These are phyloP conservation scores for Apeltes quadracus DNA, from an alignment of 2,113 vertebrate species.

Conservation along the genomic window DNA sequence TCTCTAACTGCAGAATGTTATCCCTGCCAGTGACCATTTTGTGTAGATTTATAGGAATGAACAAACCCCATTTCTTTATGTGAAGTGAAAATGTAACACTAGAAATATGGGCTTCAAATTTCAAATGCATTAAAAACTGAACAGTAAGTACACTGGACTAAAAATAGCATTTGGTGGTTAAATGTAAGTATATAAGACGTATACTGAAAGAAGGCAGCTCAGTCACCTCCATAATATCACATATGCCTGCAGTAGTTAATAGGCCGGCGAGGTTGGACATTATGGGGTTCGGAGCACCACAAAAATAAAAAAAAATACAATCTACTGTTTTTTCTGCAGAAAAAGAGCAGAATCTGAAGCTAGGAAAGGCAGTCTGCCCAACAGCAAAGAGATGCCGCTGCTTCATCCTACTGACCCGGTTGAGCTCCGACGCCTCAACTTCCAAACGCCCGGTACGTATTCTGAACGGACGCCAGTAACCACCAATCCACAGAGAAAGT, in stretches of 20 bases:
- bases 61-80: background rate
- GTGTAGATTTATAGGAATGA: background rate
- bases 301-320: background rate
- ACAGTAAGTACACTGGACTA: slow-evolving; percentile 23
- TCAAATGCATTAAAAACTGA: slow-evolving; percentile 17
- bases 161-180: slow-evolving; percentile 35
- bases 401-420: slow-evolving; percentile 97
- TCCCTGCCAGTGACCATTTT: slow-evolving; percentile 1
- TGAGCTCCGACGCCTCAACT: slow-evolving; percentile 96
- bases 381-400: slow-evolving; percentile 94
- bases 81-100: background rate
- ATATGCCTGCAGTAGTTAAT: slow-evolving; percentile 29
- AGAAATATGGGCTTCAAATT: background rate
- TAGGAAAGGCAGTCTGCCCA: slow-evolving; percentile 95
- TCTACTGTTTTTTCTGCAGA: slow-evolving; percentile 72
- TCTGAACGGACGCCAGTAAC: background rate
- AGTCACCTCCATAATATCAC: slow-evolving; percentile 47
- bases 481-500: background rate
- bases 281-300: background rate
- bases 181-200: background rate
- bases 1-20: background rate
- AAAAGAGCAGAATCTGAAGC: slow-evolving; percentile 97
- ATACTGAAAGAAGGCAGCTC: slow-evolving; percentile 10
- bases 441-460: slow-evolving; percentile 94
- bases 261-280: slow-evolving; percentile 33